These are phyloP conservation scores for Chitala chitala DNA, from an alignment of 2,113 vertebrate species.

Conservation along the genomic window DNA sequence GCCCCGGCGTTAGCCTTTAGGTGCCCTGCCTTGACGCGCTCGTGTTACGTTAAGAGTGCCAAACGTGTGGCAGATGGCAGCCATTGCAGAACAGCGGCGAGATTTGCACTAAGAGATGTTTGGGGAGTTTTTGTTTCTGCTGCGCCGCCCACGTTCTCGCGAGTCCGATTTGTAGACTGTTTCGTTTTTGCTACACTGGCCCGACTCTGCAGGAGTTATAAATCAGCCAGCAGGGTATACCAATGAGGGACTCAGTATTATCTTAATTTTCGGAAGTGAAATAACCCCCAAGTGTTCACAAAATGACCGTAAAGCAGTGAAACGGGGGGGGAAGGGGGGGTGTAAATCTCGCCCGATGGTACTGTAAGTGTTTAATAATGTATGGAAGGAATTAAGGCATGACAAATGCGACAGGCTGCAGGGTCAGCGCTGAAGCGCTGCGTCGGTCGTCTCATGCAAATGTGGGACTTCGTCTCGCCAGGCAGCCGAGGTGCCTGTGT, in stretches of 20 bases:
- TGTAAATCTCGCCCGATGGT: conserved; percentile 31
- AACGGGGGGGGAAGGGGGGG: background rate
- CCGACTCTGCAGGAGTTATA: background rate
- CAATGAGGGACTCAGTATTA: background rate
- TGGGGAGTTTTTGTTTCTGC: background rate
- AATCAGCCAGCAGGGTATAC: background rate
- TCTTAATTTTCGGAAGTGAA: conserved; percentile 18
- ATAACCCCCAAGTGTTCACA: conserved; percentile 15
- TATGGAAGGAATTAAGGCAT: background rate
- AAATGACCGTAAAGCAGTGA: conserved; percentile 14
- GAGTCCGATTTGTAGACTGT: background rate
- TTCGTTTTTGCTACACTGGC: background rate
- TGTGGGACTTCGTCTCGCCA: conserved; percentile 15
- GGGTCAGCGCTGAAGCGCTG: conserved; percentile 15
- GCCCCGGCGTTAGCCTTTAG: too few relatives aligned
- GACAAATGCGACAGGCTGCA: background rate
- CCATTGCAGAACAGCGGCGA: background rate
- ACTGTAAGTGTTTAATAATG: conserved; percentile 21
- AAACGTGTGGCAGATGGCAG: background rate
- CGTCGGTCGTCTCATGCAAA: conserved; percentile 26
- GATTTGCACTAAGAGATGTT: background rate
- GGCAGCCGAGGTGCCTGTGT: conserved; percentile 3
- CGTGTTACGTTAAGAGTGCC: background rate
- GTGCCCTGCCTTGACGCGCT: too few relatives aligned
- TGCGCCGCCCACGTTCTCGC: background rate